A percentile compares a stretch with the other conserved stretches of the same genome.
Evolutionary conservation across 1,140 invertebrate species (phyloP).

Genomic region (Oppia nitens): DNA sequence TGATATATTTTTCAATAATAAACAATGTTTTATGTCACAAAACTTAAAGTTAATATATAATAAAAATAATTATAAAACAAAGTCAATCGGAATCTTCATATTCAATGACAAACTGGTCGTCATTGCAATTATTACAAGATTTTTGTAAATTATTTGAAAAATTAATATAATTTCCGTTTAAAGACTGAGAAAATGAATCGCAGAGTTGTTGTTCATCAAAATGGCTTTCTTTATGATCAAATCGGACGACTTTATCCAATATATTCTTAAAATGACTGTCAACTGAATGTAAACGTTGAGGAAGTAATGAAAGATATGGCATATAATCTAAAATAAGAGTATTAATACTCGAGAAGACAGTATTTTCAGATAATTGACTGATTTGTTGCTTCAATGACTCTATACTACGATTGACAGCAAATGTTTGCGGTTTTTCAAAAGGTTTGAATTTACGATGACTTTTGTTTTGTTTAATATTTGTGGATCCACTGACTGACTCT

Average conservation of each 20-base stretch:
- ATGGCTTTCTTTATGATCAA: background rate
- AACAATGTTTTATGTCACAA: too few species aligned
- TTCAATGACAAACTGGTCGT: too few species aligned
- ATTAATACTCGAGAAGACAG: background rate
- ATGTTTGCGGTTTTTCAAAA: background rate
- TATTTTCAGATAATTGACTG: background rate
- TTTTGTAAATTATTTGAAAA: too few species aligned
- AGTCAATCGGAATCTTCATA: too few species aligned
- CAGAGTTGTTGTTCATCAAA: background rate
- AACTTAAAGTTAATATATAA: too few species aligned
- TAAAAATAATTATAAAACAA: too few species aligned
- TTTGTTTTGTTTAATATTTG: background rate
- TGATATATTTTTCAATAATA: too few species aligned
- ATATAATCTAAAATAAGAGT: background rate
- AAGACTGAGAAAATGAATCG: background rate
- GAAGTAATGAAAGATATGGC: background rate
- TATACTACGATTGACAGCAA: background rate
- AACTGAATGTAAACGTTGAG: background rate
- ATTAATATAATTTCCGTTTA: too few species aligned
- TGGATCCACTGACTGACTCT: background rate
- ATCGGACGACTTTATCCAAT: background rate
- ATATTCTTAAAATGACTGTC: background rate
- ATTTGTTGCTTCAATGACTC: background rate
- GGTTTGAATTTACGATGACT: background rate
- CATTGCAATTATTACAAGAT: too few species aligned